Evolutionary conservation across 1,140 invertebrate genomes (phyloP).

Genomic region (Penaeus vannamei): DNA sequence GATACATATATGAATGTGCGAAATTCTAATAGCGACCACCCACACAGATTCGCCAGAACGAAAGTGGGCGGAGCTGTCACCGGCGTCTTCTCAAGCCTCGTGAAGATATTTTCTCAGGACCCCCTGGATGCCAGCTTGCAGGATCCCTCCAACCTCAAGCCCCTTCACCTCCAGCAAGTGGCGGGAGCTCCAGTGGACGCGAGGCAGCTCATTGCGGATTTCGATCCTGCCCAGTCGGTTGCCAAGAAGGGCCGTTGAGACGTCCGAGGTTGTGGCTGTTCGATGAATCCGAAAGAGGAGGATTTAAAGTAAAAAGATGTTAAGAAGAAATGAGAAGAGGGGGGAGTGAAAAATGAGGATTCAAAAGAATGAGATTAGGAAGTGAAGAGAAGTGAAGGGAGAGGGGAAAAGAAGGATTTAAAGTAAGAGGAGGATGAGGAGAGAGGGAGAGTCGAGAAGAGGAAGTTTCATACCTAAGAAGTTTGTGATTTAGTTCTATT

Average conservation of each 20-base stretch:
- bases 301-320: background rate
- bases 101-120: slow-evolving; percentile 61
- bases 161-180: no score
- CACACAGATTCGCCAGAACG: slow-evolving; percentile 71
- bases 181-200: no score
- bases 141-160: no score
- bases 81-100: slow-evolving; percentile 70
- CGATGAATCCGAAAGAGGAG: background rate
- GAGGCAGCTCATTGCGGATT: no score
- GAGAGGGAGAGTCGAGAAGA: background rate
- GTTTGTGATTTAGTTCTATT: slow-evolving; percentile 1
- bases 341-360: background rate
- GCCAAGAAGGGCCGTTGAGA: no score
- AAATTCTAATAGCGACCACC: slow-evolving; percentile 61
- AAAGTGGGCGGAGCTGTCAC: slow-evolving; percentile 70
- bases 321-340: background rate
- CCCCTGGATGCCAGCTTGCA: background rate
- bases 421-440: slow-evolving; percentile 11
- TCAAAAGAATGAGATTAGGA: slow-evolving; percentile 4
- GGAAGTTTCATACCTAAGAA: background rate
- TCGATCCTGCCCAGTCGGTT: no score
- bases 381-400: background rate
- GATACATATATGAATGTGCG: slow-evolving; percentile 49
- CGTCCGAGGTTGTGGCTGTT: background rate
- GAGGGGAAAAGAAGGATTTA: background rate